Evolutionary conservation across 2,888 invertebrate species (phyloP).

Genomic region (Sesamia inferens): DNA sequence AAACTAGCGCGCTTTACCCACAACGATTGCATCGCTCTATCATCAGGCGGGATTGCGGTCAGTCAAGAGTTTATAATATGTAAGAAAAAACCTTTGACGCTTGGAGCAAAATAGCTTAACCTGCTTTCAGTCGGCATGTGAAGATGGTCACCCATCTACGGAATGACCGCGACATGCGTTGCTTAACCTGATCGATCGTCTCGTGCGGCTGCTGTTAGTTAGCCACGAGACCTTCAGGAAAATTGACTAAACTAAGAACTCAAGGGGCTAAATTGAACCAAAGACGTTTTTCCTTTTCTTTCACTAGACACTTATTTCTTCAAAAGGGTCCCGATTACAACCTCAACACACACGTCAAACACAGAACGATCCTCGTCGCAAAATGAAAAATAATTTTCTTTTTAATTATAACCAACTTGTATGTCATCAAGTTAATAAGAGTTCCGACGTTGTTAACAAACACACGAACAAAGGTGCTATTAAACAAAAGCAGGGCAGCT

Average conservation of each 20-base stretch:
- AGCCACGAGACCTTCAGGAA: background rate
- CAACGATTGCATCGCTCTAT: too few relatives aligned
- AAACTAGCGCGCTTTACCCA: too few relatives aligned
- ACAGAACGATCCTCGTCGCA: conserved; percentile 31
- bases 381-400: conserved; percentile 66
- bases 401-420: conserved; percentile 75
- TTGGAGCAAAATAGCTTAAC: background rate
- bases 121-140: background rate
- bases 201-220: background rate
- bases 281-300: background rate
- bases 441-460: conserved; percentile 67
- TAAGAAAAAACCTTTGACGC: background rate
- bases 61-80: too few relatives aligned
- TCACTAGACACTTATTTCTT: conserved; percentile 7
- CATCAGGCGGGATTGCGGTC: too few relatives aligned
- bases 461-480: conserved; percentile 75
- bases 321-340: conserved; percentile 41
- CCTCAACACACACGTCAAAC: conserved; percentile 27
- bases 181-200: background rate
- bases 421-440: conserved; percentile 73
- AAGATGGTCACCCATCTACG: background rate
- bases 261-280: background rate
- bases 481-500: conserved; percentile 68
- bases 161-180: background rate
- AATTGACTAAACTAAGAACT: background rate